Base-by-base conservation (phyloP, 2,113 vertebrate genomes). In the Henicopernis longicauda region DNA sequence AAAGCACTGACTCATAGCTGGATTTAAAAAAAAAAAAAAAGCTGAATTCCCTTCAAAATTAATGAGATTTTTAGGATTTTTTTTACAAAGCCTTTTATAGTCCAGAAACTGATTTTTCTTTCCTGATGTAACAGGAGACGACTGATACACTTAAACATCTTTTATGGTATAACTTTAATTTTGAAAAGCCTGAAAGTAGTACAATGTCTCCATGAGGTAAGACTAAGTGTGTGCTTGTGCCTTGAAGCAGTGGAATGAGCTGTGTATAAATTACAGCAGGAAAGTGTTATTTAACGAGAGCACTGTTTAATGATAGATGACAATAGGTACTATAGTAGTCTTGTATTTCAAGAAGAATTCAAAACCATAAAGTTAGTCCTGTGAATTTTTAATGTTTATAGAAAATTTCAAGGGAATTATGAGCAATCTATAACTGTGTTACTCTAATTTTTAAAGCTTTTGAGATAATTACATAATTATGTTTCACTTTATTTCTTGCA, bases 341-440 rank as follows among this genome's bases (percentile, higher is more conserved):
- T 79, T 83, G n/a, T 81, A 62, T 82, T 90, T 97, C 62, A 94
- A 76, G 81, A 78, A 67, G 67, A 94, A 95, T 79, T 61, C 11
- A 95, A 45, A 94, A 17, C 45, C 21, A 34, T 74, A 63, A 92
- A 27, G 5, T 26, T 70, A 80, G 19, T 80, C 29, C 40, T 94
- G 44, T 95, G 70, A 87, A 93, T 94, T 95, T 81, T 84, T 82
- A 91, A 93, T 91, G 26, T 86, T 95, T 89, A 29, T 84, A 77
- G 59, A 90, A 36, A 36, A n/a, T 86, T 15, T 76, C 63, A 81
- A 87, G 67, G 62, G 34, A 85, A 52, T 94, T 89, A 82, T 67
- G 54, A 95, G 26, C 86, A 76, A 96, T 89, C 58, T 86, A 16
- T 73, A 95, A 84, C 34, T 72, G 52, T 76, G 15, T 73, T 76